A percentile compares a stretch with the other conserved stretches of the same genome.
Conservation (phyloP, 2,113 vertebrate genomes). For the Cebidichthys violaceus region DNA sequence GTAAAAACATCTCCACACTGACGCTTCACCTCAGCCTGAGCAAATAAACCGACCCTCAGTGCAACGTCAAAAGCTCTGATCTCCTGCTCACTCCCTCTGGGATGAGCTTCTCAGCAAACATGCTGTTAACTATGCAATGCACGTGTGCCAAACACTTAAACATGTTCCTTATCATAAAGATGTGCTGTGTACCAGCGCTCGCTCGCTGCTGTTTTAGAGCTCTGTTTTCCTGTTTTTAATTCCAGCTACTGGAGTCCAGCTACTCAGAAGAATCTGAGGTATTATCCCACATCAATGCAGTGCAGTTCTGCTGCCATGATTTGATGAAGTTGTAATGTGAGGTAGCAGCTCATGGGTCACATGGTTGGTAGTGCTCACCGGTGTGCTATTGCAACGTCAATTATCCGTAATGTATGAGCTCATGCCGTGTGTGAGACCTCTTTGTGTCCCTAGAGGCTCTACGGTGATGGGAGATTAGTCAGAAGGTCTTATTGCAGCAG, state of each 20-base stretch:
- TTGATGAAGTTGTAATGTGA: conserved; percentile 9
- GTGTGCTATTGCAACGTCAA: background rate
- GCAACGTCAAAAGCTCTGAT: background rate
- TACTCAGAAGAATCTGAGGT: background rate
- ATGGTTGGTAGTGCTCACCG: conserved; percentile 2
- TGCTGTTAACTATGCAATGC: background rate
- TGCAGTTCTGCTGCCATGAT: background rate
- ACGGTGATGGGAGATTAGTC: conserved; percentile 33
- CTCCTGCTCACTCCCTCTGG: background rate
- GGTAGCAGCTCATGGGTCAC: background rate
- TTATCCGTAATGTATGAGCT: conserved; percentile 14
- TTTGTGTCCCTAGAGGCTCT: conserved; percentile 31
- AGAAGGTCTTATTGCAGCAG: conserved; percentile 36
- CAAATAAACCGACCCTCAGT: background rate
- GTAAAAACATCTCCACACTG: background rate
- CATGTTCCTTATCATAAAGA: background rate
- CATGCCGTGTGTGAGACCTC: conserved; percentile 6
- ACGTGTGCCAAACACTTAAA: conserved; percentile 7
- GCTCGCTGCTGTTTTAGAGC: too few relatives aligned
- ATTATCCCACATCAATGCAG: background rate
- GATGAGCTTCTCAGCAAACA: background rate
- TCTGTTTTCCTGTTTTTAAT: background rate
- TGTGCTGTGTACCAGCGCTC: background rate
- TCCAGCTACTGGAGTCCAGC: background rate
- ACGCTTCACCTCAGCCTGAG: background rate